These are phyloP conservation scores for Formica aserva DNA, from an alignment of 2,888 invertebrate genomes.

Conservation along the genomic window DNA sequence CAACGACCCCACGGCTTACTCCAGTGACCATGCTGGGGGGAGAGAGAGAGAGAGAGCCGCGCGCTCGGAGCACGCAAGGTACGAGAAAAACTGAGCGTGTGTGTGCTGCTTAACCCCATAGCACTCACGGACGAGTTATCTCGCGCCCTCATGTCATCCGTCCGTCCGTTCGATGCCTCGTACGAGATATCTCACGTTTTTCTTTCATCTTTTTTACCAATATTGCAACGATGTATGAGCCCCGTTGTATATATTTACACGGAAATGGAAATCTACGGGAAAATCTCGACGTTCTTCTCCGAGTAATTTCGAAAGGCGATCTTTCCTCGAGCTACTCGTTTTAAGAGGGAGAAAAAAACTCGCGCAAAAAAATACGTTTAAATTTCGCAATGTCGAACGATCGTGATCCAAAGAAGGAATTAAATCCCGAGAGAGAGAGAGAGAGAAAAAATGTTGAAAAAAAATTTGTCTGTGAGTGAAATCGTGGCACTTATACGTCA, in stretches of 20 bases:
- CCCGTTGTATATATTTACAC: background rate
- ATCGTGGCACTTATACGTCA: slow-evolving; percentile 8
- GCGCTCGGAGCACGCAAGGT: slow-evolving; percentile 40
- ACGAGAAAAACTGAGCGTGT: slow-evolving; percentile 42
- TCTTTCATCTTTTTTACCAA: background rate
- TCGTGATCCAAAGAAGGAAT: background rate
- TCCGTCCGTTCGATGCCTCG: slow-evolving; percentile 38
- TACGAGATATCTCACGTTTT: slow-evolving; percentile 26
- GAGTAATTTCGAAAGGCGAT: slow-evolving; percentile 31
- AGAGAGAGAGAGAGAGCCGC: background rate
- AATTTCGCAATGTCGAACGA: slow-evolving; percentile 3
- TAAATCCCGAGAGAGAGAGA: background rate
- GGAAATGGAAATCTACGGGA: background rate
- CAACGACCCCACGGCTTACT: slow-evolving; percentile 70
- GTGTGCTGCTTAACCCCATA: slow-evolving; percentile 13
- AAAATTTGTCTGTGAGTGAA: background rate
- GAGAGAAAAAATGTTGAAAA: background rate
- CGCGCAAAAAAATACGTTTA: background rate
- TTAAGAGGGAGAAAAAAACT: background rate
- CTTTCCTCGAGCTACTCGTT: background rate
- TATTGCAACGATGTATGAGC: slow-evolving; percentile 1
- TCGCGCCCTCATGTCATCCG: slow-evolving; percentile 30
- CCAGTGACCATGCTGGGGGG: slow-evolving; percentile 67
- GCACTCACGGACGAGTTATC: slow-evolving; percentile 41
- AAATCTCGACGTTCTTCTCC: background rate